phyloP scores from a whole-genome alignment of 2,113 vertebrate species.

The Erinaceus europaeus region DNA sequence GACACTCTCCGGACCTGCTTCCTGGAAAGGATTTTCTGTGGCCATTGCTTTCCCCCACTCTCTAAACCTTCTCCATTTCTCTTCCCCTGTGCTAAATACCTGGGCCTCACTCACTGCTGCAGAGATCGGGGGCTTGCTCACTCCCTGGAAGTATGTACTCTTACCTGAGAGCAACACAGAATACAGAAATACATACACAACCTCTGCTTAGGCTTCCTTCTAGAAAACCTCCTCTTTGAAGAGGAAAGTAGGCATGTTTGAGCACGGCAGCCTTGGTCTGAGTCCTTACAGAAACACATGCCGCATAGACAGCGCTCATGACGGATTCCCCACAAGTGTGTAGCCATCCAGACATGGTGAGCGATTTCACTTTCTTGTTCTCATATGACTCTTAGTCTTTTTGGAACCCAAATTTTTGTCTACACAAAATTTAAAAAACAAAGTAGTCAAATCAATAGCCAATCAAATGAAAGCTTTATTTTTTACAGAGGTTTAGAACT shows the following conservation, averaged over 20 bases:
- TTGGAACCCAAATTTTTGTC: background rate
- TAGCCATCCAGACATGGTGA: background rate
- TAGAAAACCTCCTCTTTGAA: too few relatives aligned
- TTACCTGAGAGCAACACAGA: background rate
- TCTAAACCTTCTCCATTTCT: background rate
- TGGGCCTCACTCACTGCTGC: background rate
- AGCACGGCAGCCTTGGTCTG: background rate
- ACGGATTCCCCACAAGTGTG: background rate
- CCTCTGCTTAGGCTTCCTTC: background rate
- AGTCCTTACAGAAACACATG: too few relatives aligned
- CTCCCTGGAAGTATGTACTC: too few relatives aligned
- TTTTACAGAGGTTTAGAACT: background rate
- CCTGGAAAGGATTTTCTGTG: background rate
- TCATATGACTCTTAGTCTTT: background rate
- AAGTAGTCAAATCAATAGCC: background rate
- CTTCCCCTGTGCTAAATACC: background rate
- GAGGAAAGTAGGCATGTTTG: too few relatives aligned
- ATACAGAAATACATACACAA: fast-evolving
- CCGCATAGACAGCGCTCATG: background rate
- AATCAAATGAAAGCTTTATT: background rate
- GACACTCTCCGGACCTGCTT: background rate
- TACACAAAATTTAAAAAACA: background rate
- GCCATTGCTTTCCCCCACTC: background rate
- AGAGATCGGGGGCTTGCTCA: background rate
- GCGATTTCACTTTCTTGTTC: background rate